Evolutionary conservation across 1,140 invertebrate species (phyloP).

Genomic region (Drosophila eugracilis): DNA sequence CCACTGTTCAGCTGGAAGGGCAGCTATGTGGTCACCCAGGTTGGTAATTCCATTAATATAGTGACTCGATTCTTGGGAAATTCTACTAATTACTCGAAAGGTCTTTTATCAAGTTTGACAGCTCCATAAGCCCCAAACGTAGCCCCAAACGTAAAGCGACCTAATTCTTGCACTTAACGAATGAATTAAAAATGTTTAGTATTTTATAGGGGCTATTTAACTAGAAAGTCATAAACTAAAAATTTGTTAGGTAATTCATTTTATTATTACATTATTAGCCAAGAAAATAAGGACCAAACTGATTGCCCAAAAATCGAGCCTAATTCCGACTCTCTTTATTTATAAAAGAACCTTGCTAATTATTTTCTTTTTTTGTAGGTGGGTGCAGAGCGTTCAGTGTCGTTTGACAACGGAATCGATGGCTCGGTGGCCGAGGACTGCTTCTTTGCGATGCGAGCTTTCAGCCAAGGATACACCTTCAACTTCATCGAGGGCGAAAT

Average conservation of each 20-base stretch:
- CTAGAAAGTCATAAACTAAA: too few relatives aligned
- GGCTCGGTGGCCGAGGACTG: conserved; percentile 99
- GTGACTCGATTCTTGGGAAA: not conserved
- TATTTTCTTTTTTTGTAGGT: conserved; percentile 87
- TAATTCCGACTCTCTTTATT: not conserved
- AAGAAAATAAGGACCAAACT: too few relatives aligned
- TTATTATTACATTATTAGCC: too few relatives aligned
- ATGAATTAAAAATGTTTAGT: not conserved
- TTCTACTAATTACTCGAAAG: not conserved
- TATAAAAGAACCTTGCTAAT: not conserved
- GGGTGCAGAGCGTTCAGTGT: conserved; percentile 94
- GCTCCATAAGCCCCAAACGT: not conserved
- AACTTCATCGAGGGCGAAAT: conserved; percentile 98
- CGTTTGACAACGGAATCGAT: conserved; percentile 97
- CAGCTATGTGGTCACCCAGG: conserved; percentile 96
- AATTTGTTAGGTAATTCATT: too few relatives aligned
- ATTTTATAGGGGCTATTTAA: not conserved
- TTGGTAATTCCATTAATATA: conserved; percentile 76
- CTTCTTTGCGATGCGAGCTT: conserved; percentile 97
- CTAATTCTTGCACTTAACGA: not conserved
- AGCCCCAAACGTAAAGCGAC: not conserved
- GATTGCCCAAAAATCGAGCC: not conserved
- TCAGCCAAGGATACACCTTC: conserved; percentile 93
- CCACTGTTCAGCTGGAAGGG: conserved; percentile 99
- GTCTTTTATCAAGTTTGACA: conserved; percentile 4